A percentile compares a stretch with the other conserved stretches of the same genome.
Conservation (phyloP, 2,113 vertebrate species). For the Dicerorhinus sumatrensis region DNA sequence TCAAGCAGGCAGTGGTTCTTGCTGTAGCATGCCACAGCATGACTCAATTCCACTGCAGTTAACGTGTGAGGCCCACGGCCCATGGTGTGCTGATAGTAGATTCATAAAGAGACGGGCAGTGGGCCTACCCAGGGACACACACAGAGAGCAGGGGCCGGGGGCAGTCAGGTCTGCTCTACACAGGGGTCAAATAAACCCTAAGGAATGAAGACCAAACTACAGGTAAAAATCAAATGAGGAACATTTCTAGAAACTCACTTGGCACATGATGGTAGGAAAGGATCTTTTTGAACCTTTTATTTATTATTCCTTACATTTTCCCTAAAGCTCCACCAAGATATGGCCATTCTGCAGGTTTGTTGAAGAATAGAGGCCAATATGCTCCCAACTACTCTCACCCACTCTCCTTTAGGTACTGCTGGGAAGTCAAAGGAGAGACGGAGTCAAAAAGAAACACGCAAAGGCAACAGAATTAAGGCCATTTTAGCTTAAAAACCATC, state of each 20-base stretch:
- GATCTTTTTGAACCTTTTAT: neutral
- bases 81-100: neutral
- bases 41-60: neutral
- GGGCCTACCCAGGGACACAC: neutral
- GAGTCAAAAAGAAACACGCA: neutral
- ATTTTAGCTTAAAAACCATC: slow-evolving; percentile 1
- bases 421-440: neutral
- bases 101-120: neutral
- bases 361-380: neutral
- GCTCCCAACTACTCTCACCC: neutral
- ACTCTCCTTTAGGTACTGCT: neutral
- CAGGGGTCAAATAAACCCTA: neutral
- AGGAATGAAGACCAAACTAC: neutral
- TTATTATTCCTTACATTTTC: slow-evolving; percentile 2
- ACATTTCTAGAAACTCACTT: neutral
- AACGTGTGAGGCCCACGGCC: neutral
- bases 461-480: slow-evolving; percentile 34
- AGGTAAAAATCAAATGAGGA: neutral
- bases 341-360: neutral
- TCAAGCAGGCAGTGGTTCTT: neutral
- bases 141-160: neutral
- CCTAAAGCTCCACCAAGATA: neutral
- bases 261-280: neutral
- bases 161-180: neutral
- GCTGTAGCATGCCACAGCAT: neutral